A percentile compares a stretch with the other conserved stretches of the same genome.
phyloP scores from a whole-genome alignment of 2,888 invertebrate genomes.

The Eumerus sabulonum region DNA sequence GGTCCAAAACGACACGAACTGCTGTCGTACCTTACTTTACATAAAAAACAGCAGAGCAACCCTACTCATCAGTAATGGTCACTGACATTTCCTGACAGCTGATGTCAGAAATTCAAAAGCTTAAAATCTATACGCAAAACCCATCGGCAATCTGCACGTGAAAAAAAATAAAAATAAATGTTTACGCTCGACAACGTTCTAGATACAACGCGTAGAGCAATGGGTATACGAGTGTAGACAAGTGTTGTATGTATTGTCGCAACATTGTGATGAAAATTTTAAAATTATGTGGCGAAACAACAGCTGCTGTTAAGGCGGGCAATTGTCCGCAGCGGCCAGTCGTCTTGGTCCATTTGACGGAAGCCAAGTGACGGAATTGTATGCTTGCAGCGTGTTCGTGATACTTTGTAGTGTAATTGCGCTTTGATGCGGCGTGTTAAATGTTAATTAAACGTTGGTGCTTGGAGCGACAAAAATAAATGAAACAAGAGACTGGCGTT shows the following conservation, averaged over 20 bases:
- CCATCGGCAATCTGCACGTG: constrained; percentile 4
- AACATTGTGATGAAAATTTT: constrained; percentile 48
- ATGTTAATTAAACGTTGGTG: constrained; percentile 30
- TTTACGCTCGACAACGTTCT: not conserved
- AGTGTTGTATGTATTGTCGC: constrained; percentile 4
- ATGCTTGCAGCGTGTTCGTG: constrained; percentile 6
- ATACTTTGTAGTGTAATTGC: not conserved
- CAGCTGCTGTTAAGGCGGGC: constrained; percentile 39
- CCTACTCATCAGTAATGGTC: constrained; percentile 52
- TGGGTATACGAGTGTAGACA: not conserved
- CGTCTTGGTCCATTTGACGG: constrained; percentile 46
- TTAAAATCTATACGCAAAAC: constrained; percentile 37
- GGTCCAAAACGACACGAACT: constrained; percentile 22
- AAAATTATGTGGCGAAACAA: constrained; percentile 42
- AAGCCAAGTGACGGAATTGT: too few relatives aligned
- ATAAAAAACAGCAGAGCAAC: constrained; percentile 8
- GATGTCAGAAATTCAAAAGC: constrained; percentile 39
- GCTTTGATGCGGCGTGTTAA: constrained; percentile 28
- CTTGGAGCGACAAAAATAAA: not conserved
- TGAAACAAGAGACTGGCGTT: too few relatives aligned
- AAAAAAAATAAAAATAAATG: not conserved
- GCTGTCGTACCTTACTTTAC: not conserved
- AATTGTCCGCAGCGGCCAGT: constrained; percentile 37
- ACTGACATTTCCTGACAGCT: constrained; percentile 48
- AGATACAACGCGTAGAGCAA: not conserved